Conservation (phyloP, 2,888 invertebrate species). For the Tigriopus californicus region DNA sequence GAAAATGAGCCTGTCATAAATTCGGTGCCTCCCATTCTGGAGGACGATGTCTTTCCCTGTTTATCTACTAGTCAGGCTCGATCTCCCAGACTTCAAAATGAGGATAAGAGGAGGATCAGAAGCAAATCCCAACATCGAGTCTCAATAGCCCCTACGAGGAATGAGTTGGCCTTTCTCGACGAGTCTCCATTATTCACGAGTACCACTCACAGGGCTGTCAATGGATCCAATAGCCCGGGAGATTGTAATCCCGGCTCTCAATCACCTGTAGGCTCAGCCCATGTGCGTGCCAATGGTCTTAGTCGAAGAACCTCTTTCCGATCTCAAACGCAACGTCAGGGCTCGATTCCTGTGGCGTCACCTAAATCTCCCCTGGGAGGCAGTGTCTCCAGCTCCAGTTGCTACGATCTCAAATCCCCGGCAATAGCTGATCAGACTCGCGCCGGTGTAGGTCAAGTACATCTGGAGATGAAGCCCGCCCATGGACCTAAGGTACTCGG, state of each 20-base stretch:
- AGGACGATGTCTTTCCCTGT: background rate
- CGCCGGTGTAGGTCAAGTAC: background rate
- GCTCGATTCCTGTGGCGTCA: background rate
- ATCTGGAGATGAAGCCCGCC: background rate
- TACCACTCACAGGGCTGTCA: background rate
- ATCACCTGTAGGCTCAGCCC: background rate
- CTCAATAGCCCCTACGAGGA: background rate
- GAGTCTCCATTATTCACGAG: background rate
- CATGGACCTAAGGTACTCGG: background rate
- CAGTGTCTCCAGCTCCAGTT: background rate
- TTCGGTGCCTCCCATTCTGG: background rate
- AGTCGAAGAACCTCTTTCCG: slow-evolving; percentile 7
- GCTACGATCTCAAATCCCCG: background rate
- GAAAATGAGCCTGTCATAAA: background rate
- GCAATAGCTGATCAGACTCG: background rate
- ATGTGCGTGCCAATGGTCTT: background rate
- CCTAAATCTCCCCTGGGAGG: background rate
- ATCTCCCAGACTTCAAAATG: background rate
- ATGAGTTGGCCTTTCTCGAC: background rate
- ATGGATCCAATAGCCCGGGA: background rate
- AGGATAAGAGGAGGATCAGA: too few relatives aligned
- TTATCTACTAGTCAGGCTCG: background rate
- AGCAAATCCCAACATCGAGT: background rate
- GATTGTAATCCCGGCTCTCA: background rate
- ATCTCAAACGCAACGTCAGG: background rate